Base-by-base conservation (phyloP, 2,797 vertebrate species). In the Pempheris klunzingeri region DNA sequence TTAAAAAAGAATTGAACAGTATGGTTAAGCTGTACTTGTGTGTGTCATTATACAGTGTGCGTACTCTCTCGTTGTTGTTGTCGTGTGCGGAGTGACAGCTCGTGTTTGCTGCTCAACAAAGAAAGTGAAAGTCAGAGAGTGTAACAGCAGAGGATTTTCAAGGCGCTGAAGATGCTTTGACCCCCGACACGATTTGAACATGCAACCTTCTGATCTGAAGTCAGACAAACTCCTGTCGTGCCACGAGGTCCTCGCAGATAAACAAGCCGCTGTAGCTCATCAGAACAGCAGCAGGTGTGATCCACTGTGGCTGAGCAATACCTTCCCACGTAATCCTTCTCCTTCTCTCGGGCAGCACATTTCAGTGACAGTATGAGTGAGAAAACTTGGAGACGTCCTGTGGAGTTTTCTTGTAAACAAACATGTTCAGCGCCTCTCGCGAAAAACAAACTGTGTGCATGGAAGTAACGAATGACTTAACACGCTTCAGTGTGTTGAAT, bases 261-360 rank as follows among this genome's bases (percentile, higher is more conserved):
- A 46, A 39, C 12, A 53, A 39, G 34, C 20, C 0, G 14, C 28
- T 3, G 1, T 5, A 49, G 58, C 57, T 3, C 15, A 44, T 26
- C 49, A 46, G 17, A 63, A 57, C 39, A 53, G 38, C 55, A 43
- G 50, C 64, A 74, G 73, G 77, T 70, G 77, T 41, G 54, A 74
- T 57, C 47, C 17, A n/a, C 60, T 4, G 44, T 8, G 49, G 53
- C 55, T 77, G 32, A 73, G 39, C 52, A 44, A 67, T 71, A 71
- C 44, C 65, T 64, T 47, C n/a, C 50, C 30, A 17, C 43, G 46
- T 18, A 11, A 26, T 34, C 26, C 68, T 36, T 53, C 7, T 28
- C 34, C 34, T 54, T 18, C 58, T 62, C 24, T 41, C 53, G 38
- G 43, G 39, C n/a, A 46, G 62, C 20, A 50, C 47, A 18, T 41